These are phyloP conservation scores for Lasius platythorax DNA, from an alignment of 2,888 invertebrate species.

Conservation along the genomic window DNA sequence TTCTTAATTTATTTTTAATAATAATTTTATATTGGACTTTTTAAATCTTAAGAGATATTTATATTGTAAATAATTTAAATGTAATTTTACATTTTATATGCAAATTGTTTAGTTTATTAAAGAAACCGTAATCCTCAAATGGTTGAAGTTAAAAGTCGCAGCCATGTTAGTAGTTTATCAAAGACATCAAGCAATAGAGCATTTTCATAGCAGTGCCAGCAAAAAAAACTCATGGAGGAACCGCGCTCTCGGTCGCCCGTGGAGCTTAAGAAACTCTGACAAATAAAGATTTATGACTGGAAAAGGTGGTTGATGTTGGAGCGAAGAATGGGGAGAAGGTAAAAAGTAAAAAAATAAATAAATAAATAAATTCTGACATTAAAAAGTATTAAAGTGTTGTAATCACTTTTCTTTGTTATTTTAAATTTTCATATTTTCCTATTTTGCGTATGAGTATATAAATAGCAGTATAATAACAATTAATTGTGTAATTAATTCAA, in stretches of 20 bases:
- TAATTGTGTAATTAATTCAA: neutral
- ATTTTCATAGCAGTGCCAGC: slow-evolving; percentile 33
- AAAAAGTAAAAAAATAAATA: neutral
- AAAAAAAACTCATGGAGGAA: slow-evolving; percentile 56
- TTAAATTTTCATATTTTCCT: neutral
- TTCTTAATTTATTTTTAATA: neutral
- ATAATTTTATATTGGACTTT: too few species aligned
- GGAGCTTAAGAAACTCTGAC: slow-evolving; percentile 74
- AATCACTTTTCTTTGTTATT: neutral
- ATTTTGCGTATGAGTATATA: neutral
- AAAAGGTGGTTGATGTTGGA: slow-evolving; percentile 64
- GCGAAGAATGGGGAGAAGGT: neutral
- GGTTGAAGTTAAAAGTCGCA: slow-evolving; percentile 21
- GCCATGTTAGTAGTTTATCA: slow-evolving; percentile 42
- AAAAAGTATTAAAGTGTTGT: slow-evolving; percentile 17
- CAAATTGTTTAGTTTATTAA: slow-evolving; percentile 24
- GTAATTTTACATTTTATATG: neutral
- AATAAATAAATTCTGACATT: slow-evolving; percentile 23
- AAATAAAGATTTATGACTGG: slow-evolving; percentile 81
- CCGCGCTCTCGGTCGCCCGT: slow-evolving; percentile 57
- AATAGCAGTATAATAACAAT: neutral
- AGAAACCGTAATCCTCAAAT: slow-evolving; percentile 1
- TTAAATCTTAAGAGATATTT: neutral
- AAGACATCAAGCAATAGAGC: slow-evolving; percentile 40
- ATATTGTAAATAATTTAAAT: neutral